Percentiles rank a stretch among this genome's conserved stretches.
Conservation (phyloP, 1,140 invertebrate species). For the Microplitis demolitor region DNA sequence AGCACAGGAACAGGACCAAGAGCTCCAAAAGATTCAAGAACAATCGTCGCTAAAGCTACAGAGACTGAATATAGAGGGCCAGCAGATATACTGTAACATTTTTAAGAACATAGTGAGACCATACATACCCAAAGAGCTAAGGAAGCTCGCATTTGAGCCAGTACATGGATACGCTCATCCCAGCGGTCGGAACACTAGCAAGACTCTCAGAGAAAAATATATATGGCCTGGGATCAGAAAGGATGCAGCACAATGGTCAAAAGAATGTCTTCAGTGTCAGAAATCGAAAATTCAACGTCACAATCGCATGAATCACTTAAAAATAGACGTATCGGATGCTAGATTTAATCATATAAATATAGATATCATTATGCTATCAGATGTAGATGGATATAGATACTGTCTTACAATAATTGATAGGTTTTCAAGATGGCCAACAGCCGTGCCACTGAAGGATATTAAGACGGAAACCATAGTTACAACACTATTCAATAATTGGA, state of each 20-base stretch:
- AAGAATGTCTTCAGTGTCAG: slow-evolving; percentile 17
- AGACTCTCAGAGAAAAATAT: slow-evolving; percentile 27
- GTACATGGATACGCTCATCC: slow-evolving; percentile 38
- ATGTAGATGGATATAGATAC: slow-evolving; percentile 42
- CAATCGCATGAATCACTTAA: neutral
- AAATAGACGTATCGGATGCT: neutral
- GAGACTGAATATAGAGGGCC: neutral
- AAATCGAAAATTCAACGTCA: slow-evolving; percentile 1
- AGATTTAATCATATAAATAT: slow-evolving; percentile 37
- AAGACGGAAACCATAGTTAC: slow-evolving; percentile 38
- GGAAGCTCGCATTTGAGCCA: slow-evolving; percentile 30
- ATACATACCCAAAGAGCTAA: slow-evolving; percentile 30
- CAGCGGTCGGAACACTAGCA: slow-evolving; percentile 23
- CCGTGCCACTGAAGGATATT: slow-evolving; percentile 48
- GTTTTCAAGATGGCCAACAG: slow-evolving; percentile 55
- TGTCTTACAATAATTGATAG: slow-evolving; percentile 49
- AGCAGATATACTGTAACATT: slow-evolving; percentile 21
- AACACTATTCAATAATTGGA: slow-evolving; percentile 43
- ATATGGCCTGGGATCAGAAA: slow-evolving; percentile 34
- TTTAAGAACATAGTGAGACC: slow-evolving; percentile 27
- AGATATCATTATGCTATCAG: slow-evolving; percentile 12
- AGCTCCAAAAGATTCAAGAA: slow-evolving; percentile 31
- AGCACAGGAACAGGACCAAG: neutral
- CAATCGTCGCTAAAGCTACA: slow-evolving; percentile 21
- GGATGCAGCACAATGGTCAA: neutral